These are phyloP conservation scores for Orchesella flavescens DNA, from an alignment of 2,888 invertebrate species.

Conservation along the genomic window DNA sequence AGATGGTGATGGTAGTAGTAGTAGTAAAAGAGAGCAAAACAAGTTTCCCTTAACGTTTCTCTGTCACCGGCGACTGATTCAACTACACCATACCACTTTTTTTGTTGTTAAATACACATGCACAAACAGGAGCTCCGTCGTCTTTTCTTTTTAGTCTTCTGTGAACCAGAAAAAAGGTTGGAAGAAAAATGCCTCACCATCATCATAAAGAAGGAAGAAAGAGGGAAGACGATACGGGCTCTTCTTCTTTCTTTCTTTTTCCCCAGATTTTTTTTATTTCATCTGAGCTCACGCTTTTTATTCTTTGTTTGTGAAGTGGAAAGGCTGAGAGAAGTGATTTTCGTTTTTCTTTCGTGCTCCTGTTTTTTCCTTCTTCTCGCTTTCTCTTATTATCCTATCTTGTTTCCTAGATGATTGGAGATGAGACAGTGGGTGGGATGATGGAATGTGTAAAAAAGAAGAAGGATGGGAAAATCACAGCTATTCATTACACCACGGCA, in stretches of 20 bases:
- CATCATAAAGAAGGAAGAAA: constrained; percentile 20
- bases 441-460: not conserved
- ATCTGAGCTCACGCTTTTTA: not conserved
- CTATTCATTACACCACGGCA: not conserved
- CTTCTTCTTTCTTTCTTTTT: constrained; percentile 5
- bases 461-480: constrained; percentile 1
- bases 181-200: constrained; percentile 25
- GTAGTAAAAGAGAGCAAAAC: not conserved
- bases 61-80: not conserved
- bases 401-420: constrained; percentile 14
- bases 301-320: not conserved
- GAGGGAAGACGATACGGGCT: constrained; percentile 11
- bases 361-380: not conserved
- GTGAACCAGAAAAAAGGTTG: constrained; percentile 19
- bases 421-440: not conserved
- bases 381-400: constrained; percentile 6
- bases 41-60: not conserved
- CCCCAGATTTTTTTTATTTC: not conserved
- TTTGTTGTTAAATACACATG: not conserved
- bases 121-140: not conserved
- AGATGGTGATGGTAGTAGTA: too few species aligned
- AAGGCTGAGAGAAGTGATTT: not conserved
- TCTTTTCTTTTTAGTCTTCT: not conserved
- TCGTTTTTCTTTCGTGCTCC: too few species aligned
- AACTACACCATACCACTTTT: not conserved